Conservation (phyloP, 2,888 invertebrate species). For the Pelosia muscerda region DNA sequence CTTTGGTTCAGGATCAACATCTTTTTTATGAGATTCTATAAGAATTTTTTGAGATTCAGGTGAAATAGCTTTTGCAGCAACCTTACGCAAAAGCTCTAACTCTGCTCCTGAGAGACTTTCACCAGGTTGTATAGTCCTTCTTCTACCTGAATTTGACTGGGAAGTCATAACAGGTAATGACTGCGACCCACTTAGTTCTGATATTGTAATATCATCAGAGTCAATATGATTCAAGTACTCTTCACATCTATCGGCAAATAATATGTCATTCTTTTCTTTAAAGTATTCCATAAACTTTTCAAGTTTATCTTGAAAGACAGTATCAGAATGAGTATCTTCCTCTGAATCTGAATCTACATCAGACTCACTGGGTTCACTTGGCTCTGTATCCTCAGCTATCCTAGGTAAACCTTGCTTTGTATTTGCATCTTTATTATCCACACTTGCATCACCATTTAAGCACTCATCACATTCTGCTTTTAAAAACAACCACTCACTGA, state of each 20-base stretch:
- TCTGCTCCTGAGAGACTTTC: constrained; percentile 87
- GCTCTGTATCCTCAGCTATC: constrained; percentile 86
- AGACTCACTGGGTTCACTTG: constrained; percentile 88
- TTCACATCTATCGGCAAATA: constrained; percentile 88
- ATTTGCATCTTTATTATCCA: constrained; percentile 76
- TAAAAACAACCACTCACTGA: constrained; percentile 93
- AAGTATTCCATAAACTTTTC: constrained; percentile 91
- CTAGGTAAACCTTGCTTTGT: constrained; percentile 81
- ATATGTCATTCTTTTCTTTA: constrained; percentile 89
- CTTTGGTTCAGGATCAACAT: constrained; percentile 85
- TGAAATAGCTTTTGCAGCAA: constrained; percentile 86
- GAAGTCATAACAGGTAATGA: constrained; percentile 82
- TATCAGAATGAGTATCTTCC: constrained; percentile 86
- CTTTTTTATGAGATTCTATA: constrained; percentile 86
- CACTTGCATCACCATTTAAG: constrained; percentile 86
- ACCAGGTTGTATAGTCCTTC: constrained; percentile 88
- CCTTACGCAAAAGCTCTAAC: constrained; percentile 86
- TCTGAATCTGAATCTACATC: constrained; percentile 88
- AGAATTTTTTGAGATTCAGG: constrained; percentile 85
- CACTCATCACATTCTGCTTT: constrained; percentile 96
- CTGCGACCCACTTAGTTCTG: constrained; percentile 83
- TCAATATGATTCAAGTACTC: constrained; percentile 86
- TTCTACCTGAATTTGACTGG: constrained; percentile 80
- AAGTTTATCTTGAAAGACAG: constrained; percentile 90
- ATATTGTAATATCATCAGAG: constrained; percentile 84